Conservation (phyloP, 2,888 invertebrate species). For the Ophion slaviceki region DNA sequence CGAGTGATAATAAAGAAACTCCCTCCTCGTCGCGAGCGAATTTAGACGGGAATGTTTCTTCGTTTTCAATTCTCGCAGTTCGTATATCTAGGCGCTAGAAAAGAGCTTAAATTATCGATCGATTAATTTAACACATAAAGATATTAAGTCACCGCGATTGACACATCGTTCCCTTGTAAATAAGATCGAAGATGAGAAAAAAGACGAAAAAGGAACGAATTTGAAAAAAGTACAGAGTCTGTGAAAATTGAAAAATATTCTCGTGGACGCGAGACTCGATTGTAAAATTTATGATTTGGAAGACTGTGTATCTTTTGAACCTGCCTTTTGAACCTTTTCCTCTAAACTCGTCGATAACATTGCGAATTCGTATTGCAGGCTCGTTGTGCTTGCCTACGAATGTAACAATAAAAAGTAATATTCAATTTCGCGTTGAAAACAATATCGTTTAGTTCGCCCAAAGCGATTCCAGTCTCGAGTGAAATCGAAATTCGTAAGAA, state of each 20-base stretch:
- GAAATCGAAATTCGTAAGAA: not conserved
- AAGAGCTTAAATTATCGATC: slow-evolving; percentile 47
- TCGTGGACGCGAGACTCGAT: slow-evolving; percentile 5
- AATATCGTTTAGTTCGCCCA: not conserved
- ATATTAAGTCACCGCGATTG: slow-evolving; percentile 50
- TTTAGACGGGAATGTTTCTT: not conserved
- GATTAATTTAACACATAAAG: slow-evolving; percentile 57
- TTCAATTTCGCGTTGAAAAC: not conserved
- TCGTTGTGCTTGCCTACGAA: not conserved
- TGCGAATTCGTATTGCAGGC: not conserved
- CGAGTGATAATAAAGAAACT: slow-evolving; percentile 10
- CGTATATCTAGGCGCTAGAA: slow-evolving; percentile 17
- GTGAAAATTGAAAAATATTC: slow-evolving; percentile 32
- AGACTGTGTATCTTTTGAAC: slow-evolving; percentile 44
- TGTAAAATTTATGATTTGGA: slow-evolving; percentile 34
- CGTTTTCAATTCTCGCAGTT: slow-evolving; percentile 30
- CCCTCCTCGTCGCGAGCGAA: slow-evolving; percentile 1
- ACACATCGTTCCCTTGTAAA: slow-evolving; percentile 37
- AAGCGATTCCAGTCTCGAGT: not conserved
- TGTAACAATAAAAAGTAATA: not conserved
- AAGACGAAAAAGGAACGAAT: slow-evolving; percentile 25
- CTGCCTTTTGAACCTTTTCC: not conserved
- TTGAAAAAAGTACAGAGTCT: not conserved
- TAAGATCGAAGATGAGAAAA: slow-evolving; percentile 3
- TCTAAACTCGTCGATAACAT: not conserved